Evolutionary conservation across 2,113 vertebrate genomes (phyloP).

Genomic region (Tretioscincus oriximinensis): DNA sequence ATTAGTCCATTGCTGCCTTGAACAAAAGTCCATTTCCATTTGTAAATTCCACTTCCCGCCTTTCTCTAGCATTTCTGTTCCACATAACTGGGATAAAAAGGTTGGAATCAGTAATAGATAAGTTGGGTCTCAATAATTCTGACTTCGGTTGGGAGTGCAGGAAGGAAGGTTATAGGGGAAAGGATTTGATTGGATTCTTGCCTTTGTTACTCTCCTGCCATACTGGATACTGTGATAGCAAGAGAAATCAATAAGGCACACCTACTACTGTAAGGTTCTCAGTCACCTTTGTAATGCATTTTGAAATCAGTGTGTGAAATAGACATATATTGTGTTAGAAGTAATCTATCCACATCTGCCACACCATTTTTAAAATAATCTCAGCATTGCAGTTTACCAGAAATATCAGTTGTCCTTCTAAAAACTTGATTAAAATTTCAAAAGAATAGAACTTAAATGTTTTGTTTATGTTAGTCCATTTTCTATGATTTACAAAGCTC

Average conservation of each 20-base stretch:
- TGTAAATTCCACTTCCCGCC: too few species aligned
- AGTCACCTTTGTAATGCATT: constrained; percentile 14
- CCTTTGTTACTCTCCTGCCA: neutral
- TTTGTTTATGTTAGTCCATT: neutral
- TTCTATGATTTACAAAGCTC: neutral
- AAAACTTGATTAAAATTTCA: neutral
- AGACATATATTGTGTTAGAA: constrained; percentile 1
- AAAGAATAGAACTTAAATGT: neutral
- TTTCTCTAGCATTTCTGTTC: neutral
- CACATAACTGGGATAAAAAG: too few species aligned
- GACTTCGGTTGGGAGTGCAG: too few species aligned
- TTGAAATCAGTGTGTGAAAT: constrained; percentile 9
- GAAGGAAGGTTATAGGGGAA: neutral
- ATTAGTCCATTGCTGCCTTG: too few species aligned
- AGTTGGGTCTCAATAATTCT: neutral
- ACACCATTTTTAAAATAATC: neutral
- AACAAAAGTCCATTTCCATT: too few species aligned
- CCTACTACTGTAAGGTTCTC: neutral
- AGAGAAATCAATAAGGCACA: constrained; percentile 12
- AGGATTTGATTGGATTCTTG: neutral
- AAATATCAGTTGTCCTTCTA: neutral
- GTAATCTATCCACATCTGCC: constrained; percentile 15
- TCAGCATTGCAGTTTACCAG: neutral
- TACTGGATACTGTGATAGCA: constrained; percentile 3
- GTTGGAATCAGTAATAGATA: neutral